phyloP scores from a whole-genome alignment of 2,797 vertebrate species.

The Astyanax mexicanus region DNA sequence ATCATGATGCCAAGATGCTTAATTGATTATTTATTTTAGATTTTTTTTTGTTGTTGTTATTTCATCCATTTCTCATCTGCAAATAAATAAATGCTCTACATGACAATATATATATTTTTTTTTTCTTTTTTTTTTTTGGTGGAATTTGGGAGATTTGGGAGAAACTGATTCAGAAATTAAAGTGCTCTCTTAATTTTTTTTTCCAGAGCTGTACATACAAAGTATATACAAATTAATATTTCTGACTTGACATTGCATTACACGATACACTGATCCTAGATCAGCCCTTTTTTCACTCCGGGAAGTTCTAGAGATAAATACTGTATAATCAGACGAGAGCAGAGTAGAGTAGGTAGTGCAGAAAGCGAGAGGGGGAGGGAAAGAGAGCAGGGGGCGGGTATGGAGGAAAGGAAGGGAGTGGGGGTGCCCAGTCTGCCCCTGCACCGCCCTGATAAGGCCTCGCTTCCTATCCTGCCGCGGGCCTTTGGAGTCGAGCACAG shows the following conservation, averaged over 20 bases:
- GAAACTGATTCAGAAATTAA: too few relatives aligned
- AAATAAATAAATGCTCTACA: too few relatives aligned
- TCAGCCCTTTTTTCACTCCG: not conserved
- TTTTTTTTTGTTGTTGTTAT: too few relatives aligned
- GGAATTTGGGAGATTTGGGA: too few relatives aligned
- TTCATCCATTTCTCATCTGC: too few relatives aligned
- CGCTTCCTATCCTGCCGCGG: slow-evolving; percentile 62
- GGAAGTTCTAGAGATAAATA: not conserved
- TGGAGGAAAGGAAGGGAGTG: slow-evolving; percentile 42
- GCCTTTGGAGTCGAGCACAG: slow-evolving; percentile 71
- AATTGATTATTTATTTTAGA: too few relatives aligned
- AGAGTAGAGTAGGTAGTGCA: not conserved
- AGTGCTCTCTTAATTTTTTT: too few relatives aligned
- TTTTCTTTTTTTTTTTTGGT: too few relatives aligned
- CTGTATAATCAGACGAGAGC: not conserved
- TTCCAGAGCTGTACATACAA: too few relatives aligned
- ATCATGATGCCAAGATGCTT: too few relatives aligned
- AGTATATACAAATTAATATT: too few relatives aligned
- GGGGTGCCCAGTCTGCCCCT: slow-evolving; percentile 74
- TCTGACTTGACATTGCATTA: not conserved
- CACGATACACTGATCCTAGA: not conserved
- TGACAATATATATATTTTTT: too few relatives aligned
- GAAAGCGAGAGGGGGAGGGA: slow-evolving; percentile 23
- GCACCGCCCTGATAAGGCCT: slow-evolving; percentile 77
- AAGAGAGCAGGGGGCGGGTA: slow-evolving; percentile 18